These are phyloP conservation scores for Philaenus spumarius DNA, from an alignment of 1,140 invertebrate genomes.

Conservation along the genomic window DNA sequence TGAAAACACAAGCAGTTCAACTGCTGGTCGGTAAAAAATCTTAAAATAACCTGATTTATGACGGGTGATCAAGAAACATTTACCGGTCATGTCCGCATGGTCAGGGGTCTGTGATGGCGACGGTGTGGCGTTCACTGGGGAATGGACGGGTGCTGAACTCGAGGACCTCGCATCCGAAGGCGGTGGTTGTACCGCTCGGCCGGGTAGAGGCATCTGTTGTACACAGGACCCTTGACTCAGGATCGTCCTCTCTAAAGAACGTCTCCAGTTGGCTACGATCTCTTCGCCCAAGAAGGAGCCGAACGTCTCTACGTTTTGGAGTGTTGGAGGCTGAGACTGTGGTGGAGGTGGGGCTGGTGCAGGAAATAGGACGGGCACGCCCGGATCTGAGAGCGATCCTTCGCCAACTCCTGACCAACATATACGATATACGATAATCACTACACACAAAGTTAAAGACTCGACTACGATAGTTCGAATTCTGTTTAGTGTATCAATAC, in stretches of 20 bases:
- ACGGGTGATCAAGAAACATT: neutral
- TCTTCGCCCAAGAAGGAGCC: constrained; percentile 66
- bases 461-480: no score
- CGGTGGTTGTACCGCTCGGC: constrained; percentile 20
- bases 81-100: constrained; percentile 1
- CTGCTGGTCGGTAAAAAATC: no score
- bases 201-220: constrained; percentile 32
- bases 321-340: constrained; percentile 38
- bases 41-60: no score
- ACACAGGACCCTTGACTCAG: constrained; percentile 43
- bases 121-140: constrained; percentile 34
- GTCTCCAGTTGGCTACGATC: constrained; percentile 69
- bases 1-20: no score
- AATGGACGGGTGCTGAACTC: constrained; percentile 29
- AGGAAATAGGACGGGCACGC: constrained; percentile 40
- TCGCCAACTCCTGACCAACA: neutral
- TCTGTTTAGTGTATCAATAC: no score
- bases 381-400: neutral
- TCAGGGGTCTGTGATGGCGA: constrained; percentile 36
- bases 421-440: neutral
- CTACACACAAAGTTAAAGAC: no score
- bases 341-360: constrained; percentile 33
- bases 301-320: constrained; percentile 62
- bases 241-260: constrained; percentile 57
- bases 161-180: constrained; percentile 24